phyloP scores from a whole-genome alignment of 2,888 invertebrate species.

The Ochlodes sylvanus region DNA sequence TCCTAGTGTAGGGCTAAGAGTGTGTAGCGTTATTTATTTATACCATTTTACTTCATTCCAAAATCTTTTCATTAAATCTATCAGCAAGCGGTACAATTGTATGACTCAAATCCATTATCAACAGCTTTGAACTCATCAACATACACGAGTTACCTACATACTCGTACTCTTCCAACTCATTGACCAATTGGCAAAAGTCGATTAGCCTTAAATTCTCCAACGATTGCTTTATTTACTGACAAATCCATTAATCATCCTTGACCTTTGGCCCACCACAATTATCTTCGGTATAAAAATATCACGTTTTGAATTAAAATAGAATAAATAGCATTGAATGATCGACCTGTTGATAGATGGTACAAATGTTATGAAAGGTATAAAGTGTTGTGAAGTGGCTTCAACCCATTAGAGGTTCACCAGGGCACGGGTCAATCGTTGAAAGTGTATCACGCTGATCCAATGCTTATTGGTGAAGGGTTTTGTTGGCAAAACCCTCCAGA shows the following conservation, averaged over 20 bases:
- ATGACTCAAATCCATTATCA: not conserved
- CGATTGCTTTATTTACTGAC: conserved; percentile 36
- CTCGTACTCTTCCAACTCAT: conserved; percentile 1
- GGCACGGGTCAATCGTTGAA: not conserved
- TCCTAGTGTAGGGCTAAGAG: too few relatives aligned
- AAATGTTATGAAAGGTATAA: conserved; percentile 5
- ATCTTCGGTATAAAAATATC: conserved; percentile 43
- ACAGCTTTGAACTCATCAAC: not conserved
- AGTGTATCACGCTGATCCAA: too few relatives aligned
- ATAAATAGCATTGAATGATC: conserved; percentile 12
- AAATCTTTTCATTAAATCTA: not conserved
- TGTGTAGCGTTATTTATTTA: too few relatives aligned
- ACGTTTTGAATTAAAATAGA: conserved; percentile 39
- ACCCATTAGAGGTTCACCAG: not conserved
- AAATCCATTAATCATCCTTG: conserved; percentile 40
- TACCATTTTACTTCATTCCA: too few relatives aligned
- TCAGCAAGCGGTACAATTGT: not conserved
- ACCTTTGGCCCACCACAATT: conserved; percentile 43
- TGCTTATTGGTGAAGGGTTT: too few relatives aligned
- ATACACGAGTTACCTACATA: conserved; percentile 7
- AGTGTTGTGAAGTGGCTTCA: not conserved
- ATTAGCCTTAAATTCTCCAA: conserved; percentile 23
- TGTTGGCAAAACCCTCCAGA: too few relatives aligned
- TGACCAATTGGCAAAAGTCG: conserved; percentile 25
- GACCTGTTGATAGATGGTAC: not conserved